Percentiles rank a stretch among this genome's conserved stretches.
phyloP scores from a whole-genome alignment of 2,888 invertebrate species.

The Clunio marinus region DNA sequence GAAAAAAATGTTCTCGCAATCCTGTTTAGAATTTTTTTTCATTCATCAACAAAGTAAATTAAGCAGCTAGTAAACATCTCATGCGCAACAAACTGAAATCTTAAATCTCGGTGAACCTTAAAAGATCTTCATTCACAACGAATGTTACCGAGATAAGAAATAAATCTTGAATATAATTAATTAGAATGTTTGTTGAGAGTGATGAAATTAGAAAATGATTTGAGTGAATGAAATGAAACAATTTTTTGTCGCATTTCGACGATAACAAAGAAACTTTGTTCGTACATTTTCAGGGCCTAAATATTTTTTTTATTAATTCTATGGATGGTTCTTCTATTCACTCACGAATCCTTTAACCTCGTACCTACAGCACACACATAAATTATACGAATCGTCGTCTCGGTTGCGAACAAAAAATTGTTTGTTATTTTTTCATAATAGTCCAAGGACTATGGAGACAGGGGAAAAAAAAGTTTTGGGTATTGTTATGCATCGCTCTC shows the following conservation, averaged over 20 bases:
- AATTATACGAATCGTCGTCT: conserved; percentile 21
- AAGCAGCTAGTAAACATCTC: not conserved
- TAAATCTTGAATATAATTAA: conserved; percentile 28
- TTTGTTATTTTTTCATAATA: conserved; percentile 31
- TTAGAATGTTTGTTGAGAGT: conserved; percentile 11
- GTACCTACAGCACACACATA: conserved; percentile 33
- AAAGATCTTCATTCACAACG: not conserved
- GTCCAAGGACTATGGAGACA: not conserved
- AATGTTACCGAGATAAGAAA: conserved; percentile 4
- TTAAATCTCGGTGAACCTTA: conserved; percentile 12
- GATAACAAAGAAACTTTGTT: not conserved
- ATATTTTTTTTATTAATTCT: not conserved
- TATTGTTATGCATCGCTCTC: conserved; percentile 30
- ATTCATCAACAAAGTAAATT: not conserved
- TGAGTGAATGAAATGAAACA: no score
- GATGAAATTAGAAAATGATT: conserved; percentile 15
- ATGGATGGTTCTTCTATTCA: conserved; percentile 5
- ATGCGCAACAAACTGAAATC: conserved; percentile 10
- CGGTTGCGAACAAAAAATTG: conserved; percentile 14
- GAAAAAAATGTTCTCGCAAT: not conserved
- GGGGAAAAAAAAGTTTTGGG: conserved; percentile 1
- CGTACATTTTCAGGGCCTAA: not conserved
- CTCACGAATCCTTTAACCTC: conserved; percentile 7
- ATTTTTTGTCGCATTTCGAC: no score
- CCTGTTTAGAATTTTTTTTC: not conserved